Percentiles rank a stretch among this genome's conserved stretches.
phyloP scores from a whole-genome alignment of 2,113 vertebrate genomes.

The Elgaria multicarinata region DNA sequence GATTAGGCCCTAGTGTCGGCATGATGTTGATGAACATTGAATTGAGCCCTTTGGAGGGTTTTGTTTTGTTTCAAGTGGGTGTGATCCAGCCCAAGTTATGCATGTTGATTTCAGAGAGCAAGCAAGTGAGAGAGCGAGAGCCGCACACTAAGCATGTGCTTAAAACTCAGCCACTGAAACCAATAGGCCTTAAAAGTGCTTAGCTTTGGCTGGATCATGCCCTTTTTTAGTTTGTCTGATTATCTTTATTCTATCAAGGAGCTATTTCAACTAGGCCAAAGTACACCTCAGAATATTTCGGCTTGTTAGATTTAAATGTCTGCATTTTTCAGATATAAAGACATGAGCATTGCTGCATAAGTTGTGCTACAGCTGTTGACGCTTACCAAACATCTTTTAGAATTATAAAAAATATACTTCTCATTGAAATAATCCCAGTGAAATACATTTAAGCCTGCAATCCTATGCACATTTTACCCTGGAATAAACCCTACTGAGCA shows the following conservation, averaged over 20 bases:
- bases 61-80: neutral
- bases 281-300: constrained; percentile 50
- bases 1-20: no score
- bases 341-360: constrained; percentile 18
- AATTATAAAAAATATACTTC: constrained; percentile 15
- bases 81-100: neutral
- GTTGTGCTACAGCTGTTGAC: constrained; percentile 52
- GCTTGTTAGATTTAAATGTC: neutral
- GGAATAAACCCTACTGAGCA: neutral
- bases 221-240: neutral
- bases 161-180: neutral
- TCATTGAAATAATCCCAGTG: constrained; percentile 3
- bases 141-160: neutral
- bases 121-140: no score
- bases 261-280: constrained; percentile 53
- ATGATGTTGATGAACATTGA: constrained; percentile 37
- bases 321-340: neutral
- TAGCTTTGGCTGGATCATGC: neutral
- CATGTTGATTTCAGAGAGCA: neutral
- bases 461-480: neutral
- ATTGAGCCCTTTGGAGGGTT: constrained; percentile 50
- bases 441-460: neutral
- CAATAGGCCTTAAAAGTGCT: constrained; percentile 18
- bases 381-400: constrained; percentile 36
- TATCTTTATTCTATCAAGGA: constrained; percentile 15